Evolutionary conservation across 64 coral and sea anemone species (phyloP).

Genomic region (Montipora capricornis): DNA sequence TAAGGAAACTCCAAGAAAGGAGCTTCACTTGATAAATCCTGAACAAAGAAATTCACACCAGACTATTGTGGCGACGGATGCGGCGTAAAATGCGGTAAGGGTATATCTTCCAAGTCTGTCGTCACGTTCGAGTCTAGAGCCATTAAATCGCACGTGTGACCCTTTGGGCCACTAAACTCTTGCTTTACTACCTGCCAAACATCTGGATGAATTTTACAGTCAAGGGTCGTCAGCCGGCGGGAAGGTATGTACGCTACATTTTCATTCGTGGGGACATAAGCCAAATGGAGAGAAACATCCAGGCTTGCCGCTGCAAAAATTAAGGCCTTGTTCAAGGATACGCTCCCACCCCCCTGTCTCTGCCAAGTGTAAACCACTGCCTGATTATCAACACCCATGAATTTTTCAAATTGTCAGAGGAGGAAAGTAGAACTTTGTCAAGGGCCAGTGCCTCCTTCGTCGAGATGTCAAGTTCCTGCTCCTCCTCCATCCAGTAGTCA

Average conservation of each 20-base stretch:
- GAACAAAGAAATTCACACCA: slow-evolving; percentile 27
- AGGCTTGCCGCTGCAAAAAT: too few species aligned
- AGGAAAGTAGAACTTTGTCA: background rate
- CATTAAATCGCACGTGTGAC: too few species aligned
- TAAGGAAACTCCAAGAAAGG: background rate
- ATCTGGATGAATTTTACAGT: too few species aligned
- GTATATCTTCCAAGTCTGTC: background rate
- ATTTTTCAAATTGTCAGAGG: background rate
- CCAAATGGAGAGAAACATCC: too few species aligned
- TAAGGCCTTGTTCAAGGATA: too few species aligned
- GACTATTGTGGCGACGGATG: background rate
- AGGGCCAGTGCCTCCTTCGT: slow-evolving; percentile 34
- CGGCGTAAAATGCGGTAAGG: slow-evolving; percentile 17
- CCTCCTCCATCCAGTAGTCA: slow-evolving; percentile 62
- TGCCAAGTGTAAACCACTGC: slow-evolving; percentile 37
- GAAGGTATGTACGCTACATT: too few species aligned
- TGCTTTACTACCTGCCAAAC: background rate
- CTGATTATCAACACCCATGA: slow-evolving; percentile 60
- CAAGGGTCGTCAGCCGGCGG: too few species aligned
- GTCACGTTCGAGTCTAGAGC: background rate
- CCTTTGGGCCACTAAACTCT: too few species aligned
- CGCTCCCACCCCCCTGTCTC: background rate
- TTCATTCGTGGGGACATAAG: too few species aligned
- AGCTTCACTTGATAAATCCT: background rate
- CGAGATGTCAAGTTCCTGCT: slow-evolving; percentile 6